phyloP scores from a whole-genome alignment of 2,797 vertebrate species.

The Chelmon rostratus region DNA sequence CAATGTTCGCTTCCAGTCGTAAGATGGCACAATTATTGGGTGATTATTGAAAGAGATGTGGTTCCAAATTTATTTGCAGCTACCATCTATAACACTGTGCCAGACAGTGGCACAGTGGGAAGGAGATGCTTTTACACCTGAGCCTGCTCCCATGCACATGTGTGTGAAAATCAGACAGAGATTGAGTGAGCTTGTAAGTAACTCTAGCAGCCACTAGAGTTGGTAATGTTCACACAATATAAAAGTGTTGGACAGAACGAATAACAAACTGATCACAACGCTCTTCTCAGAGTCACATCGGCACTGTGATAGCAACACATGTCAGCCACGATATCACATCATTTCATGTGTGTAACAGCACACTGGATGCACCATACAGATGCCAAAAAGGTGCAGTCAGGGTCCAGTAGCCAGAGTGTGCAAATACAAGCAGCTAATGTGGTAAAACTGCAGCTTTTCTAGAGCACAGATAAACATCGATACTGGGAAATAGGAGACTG shows the following conservation, averaged over 20 bases:
- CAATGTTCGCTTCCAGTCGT: background rate
- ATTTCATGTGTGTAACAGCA: background rate
- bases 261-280: background rate
- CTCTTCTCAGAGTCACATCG: background rate
- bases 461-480: background rate
- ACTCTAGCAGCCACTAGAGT: background rate
- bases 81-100: background rate
- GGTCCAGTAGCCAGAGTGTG: background rate
- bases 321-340: background rate
- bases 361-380: background rate
- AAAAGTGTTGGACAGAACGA: conserved; percentile 1
- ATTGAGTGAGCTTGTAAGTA: too few relatives aligned
- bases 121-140: conserved; percentile 7
- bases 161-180: background rate
- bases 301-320: background rate
- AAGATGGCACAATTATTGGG: conserved; percentile 6
- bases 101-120: background rate
- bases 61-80: conserved; percentile 20
- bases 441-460: background rate
- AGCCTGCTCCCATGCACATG: background rate
- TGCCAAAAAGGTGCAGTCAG: background rate
- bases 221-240: background rate
- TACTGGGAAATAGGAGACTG: background rate
- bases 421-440: background rate
- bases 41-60: conserved; percentile 14